Base-by-base conservation (phyloP, 2,113 vertebrate species). In the Oriolus oriolus region DNA sequence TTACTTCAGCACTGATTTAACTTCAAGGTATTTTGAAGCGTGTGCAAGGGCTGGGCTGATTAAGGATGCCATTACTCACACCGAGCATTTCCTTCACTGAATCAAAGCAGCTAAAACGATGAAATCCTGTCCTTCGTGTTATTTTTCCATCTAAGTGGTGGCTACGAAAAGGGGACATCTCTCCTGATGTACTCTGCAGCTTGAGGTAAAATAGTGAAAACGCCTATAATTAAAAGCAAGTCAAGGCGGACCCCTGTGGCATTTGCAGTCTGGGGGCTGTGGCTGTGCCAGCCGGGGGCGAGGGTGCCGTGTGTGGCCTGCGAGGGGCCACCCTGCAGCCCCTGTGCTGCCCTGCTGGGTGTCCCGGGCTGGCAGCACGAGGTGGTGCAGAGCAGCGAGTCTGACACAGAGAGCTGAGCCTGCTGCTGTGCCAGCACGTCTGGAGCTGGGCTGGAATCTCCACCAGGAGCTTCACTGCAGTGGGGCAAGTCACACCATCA, bases 1-100 rank as follows among this genome's bases (percentile, higher is more conserved):
- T 94, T 76, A 83, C 79, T 96, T 96, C 95, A 96, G 73, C 90
- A 86, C 59, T 86, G 85, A 90, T 90, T 84, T 85, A 91, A 96
- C 61, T 88, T 80, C 60, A 66, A 92, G 71, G 82, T 86, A 22
- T 94, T 94, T 94, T 88, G 85, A 83, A 91, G 83, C 54, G 42
- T 37, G 31, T 85, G 61, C 86, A 81, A 92, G 56, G 60, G 50
- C 77, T 91, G n/a, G 84, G 59, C 76, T 84, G 85, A 93, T 93
- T 92, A 92, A 81, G 37, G 79, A 77, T 93, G 86, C 44, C 52
- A 88, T 95, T 84, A 92, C 52, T 94, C 71, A 93, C 23, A 7
- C 22, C 13, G 14, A 86, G 31, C 33, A 6, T 75, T 88, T 85
- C 71, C 87, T 95, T 83, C 53, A 53, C 42, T 59, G 50, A 95